Evolutionary conservation across 2,113 vertebrate genomes (phyloP).

Genomic region (Choloepus hoffmanni): DNA sequence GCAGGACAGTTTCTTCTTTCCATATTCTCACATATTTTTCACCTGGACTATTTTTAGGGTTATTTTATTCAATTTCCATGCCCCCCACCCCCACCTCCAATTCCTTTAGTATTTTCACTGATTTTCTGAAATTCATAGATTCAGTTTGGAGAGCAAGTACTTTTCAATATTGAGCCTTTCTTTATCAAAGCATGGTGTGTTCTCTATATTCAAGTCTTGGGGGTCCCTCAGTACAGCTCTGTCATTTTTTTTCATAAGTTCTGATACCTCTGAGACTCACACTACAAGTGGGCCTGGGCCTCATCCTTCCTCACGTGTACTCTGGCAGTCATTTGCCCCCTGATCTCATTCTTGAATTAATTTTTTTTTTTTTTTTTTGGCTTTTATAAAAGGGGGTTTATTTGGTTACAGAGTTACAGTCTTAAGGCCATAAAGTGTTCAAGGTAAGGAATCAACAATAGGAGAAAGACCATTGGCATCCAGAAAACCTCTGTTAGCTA

Average conservation of each 20-base stretch:
- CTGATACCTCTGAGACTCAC: neutral
- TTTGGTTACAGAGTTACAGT: no score
- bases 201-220: neutral
- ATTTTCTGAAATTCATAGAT: neutral
- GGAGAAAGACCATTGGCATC: no score
- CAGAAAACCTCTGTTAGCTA: no score
- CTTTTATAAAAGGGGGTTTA: no score
- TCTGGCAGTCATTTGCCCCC: neutral
- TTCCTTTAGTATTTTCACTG: neutral
- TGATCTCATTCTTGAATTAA: neutral
- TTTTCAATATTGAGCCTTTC: neutral
- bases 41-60: neutral
- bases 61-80: neutral
- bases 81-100: neutral
- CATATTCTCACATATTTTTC: neutral
- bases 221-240: neutral
- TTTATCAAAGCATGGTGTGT: neutral
- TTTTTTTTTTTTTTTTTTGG: no score
- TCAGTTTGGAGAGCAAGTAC: neutral
- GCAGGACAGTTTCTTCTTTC: constrained; percentile 4
- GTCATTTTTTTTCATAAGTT: neutral
- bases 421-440: no score
- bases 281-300: neutral
- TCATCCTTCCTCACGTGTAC: neutral
- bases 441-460: no score